A percentile compares a stretch with the other conserved stretches of the same genome.
phyloP scores from a whole-genome alignment of 2,797 vertebrate species.

The Ctenochaetus hawaiiensis region DNA sequence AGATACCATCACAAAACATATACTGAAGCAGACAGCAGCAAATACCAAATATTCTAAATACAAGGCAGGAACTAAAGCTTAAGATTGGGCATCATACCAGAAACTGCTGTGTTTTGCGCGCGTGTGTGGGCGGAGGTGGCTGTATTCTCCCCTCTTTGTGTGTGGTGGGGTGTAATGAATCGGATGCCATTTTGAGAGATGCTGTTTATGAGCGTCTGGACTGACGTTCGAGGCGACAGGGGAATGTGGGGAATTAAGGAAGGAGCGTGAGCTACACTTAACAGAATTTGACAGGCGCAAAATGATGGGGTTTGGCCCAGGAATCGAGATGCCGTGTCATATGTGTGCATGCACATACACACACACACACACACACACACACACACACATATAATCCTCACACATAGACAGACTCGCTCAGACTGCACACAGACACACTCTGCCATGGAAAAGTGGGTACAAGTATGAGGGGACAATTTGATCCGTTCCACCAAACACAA shows the following conservation, averaged over 20 bases:
- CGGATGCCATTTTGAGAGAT: conserved; percentile 73
- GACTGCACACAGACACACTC: conserved; percentile 9
- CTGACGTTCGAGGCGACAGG: conserved; percentile 60
- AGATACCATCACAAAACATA: too few relatives aligned
- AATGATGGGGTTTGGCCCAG: conserved; percentile 76
- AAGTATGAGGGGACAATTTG: conserved; percentile 67
- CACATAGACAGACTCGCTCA: conserved; percentile 2
- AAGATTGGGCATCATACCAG: conserved; percentile 43
- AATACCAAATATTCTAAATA: conserved; percentile 38
- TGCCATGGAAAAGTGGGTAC: conserved; percentile 46
- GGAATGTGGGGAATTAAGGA: conserved; percentile 68
- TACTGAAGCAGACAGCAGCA: conserved; percentile 4
- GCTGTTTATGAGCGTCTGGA: conserved; percentile 72
- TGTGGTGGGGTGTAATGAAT: conserved; percentile 74
- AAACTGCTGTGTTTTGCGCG: conserved; percentile 4
- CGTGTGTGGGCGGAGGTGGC: conserved; percentile 37
- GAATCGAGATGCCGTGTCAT: conserved; percentile 50
- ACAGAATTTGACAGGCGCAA: conserved; percentile 78
- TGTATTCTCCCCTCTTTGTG: conserved; percentile 42
- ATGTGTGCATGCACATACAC: not conserved
- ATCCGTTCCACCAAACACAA: conserved; percentile 69
- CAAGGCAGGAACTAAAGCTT: conserved; percentile 31
- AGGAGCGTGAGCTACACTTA: conserved; percentile 71
- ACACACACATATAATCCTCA: not conserved
- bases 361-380: not conserved